Percentiles rank a stretch among this genome's conserved stretches.
Conservation (phyloP, 2,888 invertebrate species). For the Drosophila colorata region DNA sequence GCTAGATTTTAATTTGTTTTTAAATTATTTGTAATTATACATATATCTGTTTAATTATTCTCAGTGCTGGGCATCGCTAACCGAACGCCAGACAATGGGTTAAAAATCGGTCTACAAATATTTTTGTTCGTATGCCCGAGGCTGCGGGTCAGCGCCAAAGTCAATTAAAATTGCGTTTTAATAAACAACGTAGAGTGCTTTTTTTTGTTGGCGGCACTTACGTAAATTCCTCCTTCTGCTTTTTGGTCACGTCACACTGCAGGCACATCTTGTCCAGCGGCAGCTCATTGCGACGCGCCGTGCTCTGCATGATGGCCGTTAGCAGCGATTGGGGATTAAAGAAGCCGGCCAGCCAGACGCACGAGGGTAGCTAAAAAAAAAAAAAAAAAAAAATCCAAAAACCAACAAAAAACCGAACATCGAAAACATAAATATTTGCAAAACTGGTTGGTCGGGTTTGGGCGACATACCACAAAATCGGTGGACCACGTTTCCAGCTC, state of each 20-base stretch:
- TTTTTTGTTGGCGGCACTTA: slow-evolving; percentile 85
- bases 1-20: not conserved
- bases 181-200: slow-evolving; percentile 21
- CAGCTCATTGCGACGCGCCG: slow-evolving; percentile 95
- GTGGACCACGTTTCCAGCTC: slow-evolving; percentile 96
- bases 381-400: too few relatives aligned
- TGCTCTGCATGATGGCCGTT: slow-evolving; percentile 99
- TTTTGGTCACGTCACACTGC: slow-evolving; percentile 98
- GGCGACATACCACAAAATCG: slow-evolving; percentile 92
- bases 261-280: slow-evolving; percentile 98
- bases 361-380: slow-evolving; percentile 96
- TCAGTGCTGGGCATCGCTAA: not conserved
- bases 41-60: too few relatives aligned
- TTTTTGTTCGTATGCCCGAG: slow-evolving; percentile 1
- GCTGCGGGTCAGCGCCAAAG: slow-evolving; percentile 52
- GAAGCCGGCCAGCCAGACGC: slow-evolving; percentile 98
- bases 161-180: slow-evolving; percentile 65
- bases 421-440: slow-evolving; percentile 15
- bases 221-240: slow-evolving; percentile 97
- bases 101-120: slow-evolving; percentile 29
- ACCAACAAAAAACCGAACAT: too few relatives aligned
- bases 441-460: slow-evolving; percentile 46
- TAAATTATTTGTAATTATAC: too few relatives aligned
- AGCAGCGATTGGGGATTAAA: slow-evolving; percentile 98
- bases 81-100: slow-evolving; percentile 1